Evolutionary conservation across 2,113 vertebrate species (phyloP), one percentile per base, ranked within the genome.

Genomic region (Murina feae): DNA sequence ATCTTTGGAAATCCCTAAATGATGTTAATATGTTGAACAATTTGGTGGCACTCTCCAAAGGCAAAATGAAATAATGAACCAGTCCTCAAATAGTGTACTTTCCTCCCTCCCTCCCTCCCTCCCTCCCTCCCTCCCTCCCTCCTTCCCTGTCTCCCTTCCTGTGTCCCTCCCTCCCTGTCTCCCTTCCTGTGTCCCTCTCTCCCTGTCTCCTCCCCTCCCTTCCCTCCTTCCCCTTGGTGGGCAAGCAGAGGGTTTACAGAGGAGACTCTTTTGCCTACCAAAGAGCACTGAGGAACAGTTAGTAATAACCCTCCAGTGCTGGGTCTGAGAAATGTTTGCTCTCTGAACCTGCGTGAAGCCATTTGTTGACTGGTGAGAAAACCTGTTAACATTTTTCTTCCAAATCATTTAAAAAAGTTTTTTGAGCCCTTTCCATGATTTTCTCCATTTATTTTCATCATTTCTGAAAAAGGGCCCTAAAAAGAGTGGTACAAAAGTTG

Each of bases 321-420:
- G 55, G 21, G 18, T 72, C 68, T 47, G 39, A 55, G 9, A 79
- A 35, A n/a, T 76, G 35, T 91, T 80, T 81, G 66, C 55, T 74
- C 23, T 89, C 35, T 58, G 37, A 85, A 85, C n/a, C 66, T 51
- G 5, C 53, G 35, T 44, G 63, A 83, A 85, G 23, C 65, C 35
- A 44, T 65, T 63, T 79, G 53, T 42, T 92, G 74, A 69, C 4
- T 0, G n/a, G 44, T 81, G 63, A 65, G 51, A 53, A 96, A 69
- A 37, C 39, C 21, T 82, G 25, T 66, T 93, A 85, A 80, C n/a
- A 78, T 65, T 90, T 90, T 74, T 87, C 94, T 87, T 81, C 37
- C 32, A 92, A 60, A 75, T 86, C 30, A 84, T 42, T 37, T 51
- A 28, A 9, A 21, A 44, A 53, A 91, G 10, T 4, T 2, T 65